A percentile compares a stretch with the other conserved stretches of the same genome.
Conservation (phyloP, 2,113 vertebrate genomes). For the Saimiri boliviensis region DNA sequence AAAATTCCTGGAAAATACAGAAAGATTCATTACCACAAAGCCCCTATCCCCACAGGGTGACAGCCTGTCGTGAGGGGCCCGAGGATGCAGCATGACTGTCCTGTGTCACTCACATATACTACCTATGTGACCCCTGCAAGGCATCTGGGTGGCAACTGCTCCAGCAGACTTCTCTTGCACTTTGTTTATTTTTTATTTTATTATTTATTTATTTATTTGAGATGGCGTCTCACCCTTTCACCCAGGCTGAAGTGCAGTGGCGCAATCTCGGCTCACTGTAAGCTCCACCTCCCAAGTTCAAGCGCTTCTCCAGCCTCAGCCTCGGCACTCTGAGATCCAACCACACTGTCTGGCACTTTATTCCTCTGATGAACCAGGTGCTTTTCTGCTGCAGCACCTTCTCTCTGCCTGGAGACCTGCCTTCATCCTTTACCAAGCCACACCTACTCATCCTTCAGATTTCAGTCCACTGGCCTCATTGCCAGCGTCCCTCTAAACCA, state of each 20-base stretch:
- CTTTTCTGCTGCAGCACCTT: neutral
- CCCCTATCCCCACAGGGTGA: neutral
- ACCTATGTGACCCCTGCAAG: neutral
- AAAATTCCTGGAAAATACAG: neutral
- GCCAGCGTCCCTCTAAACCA: neutral
- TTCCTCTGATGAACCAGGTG: neutral
- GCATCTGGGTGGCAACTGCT: neutral
- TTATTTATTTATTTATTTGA: too few species aligned
- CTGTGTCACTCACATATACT: neutral
- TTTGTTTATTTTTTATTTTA: neutral
- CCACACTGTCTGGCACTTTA: too few species aligned
- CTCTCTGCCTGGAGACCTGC: neutral
- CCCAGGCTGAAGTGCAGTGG: too few species aligned
- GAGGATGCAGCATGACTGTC: fast-evolving
- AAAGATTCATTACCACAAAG: neutral
- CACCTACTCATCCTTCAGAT: neutral
- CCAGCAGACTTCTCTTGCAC: too few species aligned
- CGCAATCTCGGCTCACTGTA: too few species aligned
- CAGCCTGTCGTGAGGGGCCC: fast-evolving
- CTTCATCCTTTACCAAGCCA: neutral
- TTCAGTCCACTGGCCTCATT: neutral
- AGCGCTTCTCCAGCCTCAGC: too few species aligned
- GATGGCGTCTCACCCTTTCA: too few species aligned
- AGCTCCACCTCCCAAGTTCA: too few species aligned
- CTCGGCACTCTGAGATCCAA: neutral